Percentiles rank a stretch among this genome's conserved stretches.
phyloP scores from a whole-genome alignment of 2,888 invertebrate species.

The Loripinus fragilis region DNA sequence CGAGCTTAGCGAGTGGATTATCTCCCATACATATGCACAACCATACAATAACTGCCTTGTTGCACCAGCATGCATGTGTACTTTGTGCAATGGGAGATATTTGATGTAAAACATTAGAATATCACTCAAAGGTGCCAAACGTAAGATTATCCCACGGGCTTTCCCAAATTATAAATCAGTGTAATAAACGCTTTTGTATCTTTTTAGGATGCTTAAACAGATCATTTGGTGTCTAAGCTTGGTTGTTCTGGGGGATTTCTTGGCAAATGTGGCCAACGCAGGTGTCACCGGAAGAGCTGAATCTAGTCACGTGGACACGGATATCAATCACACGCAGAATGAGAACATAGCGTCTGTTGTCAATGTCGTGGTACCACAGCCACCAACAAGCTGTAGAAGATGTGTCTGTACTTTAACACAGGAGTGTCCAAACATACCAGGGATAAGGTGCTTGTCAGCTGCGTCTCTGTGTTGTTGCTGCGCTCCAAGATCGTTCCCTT shows the following conservation, averaged over 20 bases:
- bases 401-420: not conserved
- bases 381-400: not conserved
- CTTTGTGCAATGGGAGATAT: no score
- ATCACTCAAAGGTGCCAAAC: no score
- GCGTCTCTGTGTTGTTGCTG: conserved; percentile 1
- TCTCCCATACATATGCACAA: no score
- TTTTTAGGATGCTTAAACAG: not conserved
- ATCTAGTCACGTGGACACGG: not conserved
- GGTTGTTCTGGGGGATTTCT: not conserved
- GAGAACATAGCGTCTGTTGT: not conserved
- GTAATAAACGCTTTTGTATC: no score
- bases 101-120: no score
- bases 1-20: no score
- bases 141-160: no score
- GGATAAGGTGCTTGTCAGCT: not conserved
- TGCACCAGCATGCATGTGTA: no score
- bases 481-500: not conserved
- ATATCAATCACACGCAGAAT: not conserved
- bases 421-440: not conserved
- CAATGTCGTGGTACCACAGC: not conserved
- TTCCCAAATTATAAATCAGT: no score
- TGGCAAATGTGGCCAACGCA: not conserved
- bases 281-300: not conserved
- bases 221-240: not conserved
- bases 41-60: no score